Evolutionary conservation across 2,113 vertebrate genomes (phyloP).

Genomic region (Lycocorax pyrrhopterus): DNA sequence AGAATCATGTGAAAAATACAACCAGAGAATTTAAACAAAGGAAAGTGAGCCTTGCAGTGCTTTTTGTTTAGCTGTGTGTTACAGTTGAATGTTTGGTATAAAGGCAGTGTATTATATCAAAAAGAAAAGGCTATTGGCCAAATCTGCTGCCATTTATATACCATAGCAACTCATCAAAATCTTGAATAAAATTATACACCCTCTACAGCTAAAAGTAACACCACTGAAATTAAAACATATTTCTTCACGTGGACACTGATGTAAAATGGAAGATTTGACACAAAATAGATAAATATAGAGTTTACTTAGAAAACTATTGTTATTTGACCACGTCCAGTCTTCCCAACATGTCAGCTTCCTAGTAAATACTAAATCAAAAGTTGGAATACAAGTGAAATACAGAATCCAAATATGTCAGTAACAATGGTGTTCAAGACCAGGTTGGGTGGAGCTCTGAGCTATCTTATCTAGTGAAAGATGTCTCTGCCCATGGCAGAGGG

Average conservation of each 20-base stretch:
- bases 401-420: background rate
- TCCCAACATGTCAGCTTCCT: background rate
- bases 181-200: background rate
- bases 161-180: background rate
- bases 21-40: background rate
- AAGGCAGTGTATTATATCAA: background rate
- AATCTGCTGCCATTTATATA: background rate
- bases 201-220: background rate
- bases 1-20: background rate
- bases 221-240: background rate
- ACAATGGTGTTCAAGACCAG: background rate
- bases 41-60: background rate
- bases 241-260: background rate
- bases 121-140: background rate
- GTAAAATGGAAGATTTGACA: background rate
- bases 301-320: background rate
- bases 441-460: background rate
- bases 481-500: background rate
- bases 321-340: background rate
- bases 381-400: background rate
- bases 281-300: background rate
- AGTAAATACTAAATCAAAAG: background rate
- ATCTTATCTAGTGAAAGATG: background rate
- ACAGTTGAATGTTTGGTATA: background rate
- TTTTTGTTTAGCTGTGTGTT: background rate